Evolutionary conservation across 2,888 invertebrate genomes (phyloP), one percentile per base, ranked within the genome.

Genomic region (Ichneumoninae sp.): DNA sequence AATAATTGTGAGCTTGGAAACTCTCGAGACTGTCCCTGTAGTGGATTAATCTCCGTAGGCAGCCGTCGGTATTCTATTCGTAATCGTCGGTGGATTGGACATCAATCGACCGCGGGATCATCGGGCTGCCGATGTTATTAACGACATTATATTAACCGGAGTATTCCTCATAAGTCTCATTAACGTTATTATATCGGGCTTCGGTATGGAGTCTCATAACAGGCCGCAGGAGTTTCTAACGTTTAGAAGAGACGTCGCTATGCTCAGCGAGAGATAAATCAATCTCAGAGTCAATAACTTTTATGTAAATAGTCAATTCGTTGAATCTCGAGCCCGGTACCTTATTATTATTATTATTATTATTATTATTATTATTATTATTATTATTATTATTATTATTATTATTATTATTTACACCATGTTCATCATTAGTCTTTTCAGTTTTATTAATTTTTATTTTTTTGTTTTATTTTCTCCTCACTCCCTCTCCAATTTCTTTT

Each of bases 181-280:
- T 68, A 98, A 98, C 93, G 96, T 98, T 85, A 95, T 98, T 68
- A 97, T 97, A 91, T 97, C 98, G 65, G 97, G 97, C 57, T 98
- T 98, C 91, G 98, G 97, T 73, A 96, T 98, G 88, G 97, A 97
- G 91, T 96, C 96, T 92, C 96, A 96, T 10, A 96, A 95, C 89
- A 95, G 95, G 88, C 96, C 96, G 0, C 54, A 73, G n/a, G 78
- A 85, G 63, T 68, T 83, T 57, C 44, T 73, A 19, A 73, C 81
- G 4, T 74, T 60, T 19, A 79, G 71, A 47, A 83, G 74, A 77
- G 76, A 75, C 26, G 22, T 54, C 50, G n/a, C 26, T 30, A 36
- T 68, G 65, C 40, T 74, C 33, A 73, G n/a, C 40, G 44, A 86
- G 3, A 65, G 36, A 10, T 76, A 57, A 65, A 54, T 22, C 19